A percentile compares a stretch with the other conserved stretches of the same genome.
These are phyloP conservation scores for Petrocephalus sullivani DNA, from an alignment of 2,797 vertebrate species.

Conservation along the genomic window DNA sequence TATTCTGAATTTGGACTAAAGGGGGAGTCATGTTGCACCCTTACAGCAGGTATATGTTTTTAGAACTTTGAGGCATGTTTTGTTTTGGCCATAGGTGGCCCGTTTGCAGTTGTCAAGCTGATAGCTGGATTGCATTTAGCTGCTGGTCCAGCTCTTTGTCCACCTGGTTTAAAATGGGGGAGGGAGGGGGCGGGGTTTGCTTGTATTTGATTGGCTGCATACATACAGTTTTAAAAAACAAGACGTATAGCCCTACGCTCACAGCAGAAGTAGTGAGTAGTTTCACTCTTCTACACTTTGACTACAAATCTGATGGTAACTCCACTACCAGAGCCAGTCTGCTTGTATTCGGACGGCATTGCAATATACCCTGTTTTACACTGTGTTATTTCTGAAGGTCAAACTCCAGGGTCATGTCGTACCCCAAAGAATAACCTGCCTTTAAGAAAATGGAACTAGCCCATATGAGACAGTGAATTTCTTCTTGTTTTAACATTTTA, in stretches of 20 bases:
- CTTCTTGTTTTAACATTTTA: background rate
- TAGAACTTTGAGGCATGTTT: background rate
- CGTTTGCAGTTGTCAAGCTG: background rate
- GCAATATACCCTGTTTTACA: background rate
- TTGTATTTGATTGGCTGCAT: background rate
- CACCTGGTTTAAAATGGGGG: background rate
- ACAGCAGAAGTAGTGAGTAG: background rate
- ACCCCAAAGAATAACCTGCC: background rate
- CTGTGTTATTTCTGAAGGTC: background rate
- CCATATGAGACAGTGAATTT: background rate
- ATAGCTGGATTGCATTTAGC: background rate
- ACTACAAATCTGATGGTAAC: background rate
- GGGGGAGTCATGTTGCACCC: background rate
- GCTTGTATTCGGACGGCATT: background rate
- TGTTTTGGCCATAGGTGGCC: background rate
- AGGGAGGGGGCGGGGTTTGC: background rate
- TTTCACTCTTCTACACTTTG: background rate
- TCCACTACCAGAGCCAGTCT: background rate
- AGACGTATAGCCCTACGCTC: background rate
- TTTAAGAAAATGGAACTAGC: background rate
- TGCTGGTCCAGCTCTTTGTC: background rate
- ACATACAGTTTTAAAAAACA: background rate
- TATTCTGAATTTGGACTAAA: background rate
- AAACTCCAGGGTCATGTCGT: background rate
- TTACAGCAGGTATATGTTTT: background rate